phyloP scores from a whole-genome alignment of 1,140 invertebrate genomes.

The Palaemon carinicauda region DNA sequence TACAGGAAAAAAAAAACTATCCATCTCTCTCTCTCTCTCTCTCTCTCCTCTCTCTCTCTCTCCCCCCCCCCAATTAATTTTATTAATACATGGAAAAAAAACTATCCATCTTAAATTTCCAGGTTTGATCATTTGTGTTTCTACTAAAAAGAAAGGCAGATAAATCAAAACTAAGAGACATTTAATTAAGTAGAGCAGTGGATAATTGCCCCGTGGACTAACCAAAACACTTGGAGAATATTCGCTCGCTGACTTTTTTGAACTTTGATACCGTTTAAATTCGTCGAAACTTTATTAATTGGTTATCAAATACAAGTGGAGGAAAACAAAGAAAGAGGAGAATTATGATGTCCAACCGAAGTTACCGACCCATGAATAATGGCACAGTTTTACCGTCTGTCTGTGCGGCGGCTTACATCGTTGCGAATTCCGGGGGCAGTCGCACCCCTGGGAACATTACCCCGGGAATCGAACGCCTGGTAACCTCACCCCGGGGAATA shows the following conservation, averaged over 20 bases:
- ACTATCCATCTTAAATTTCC: no score
- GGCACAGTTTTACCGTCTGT: no score
- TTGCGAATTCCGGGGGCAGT: neutral
- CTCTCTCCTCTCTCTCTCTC: neutral
- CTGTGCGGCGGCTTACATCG: neutral
- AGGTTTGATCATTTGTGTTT: no score
- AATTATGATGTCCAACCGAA: neutral
- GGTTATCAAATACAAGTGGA: neutral
- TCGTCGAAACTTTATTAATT: no score
- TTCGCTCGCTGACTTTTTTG: no score
- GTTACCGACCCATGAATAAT: neutral
- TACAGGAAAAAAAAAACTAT: no score
- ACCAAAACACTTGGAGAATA: no score
- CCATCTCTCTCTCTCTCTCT: neutral
- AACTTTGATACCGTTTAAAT: no score
- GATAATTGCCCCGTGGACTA: neutral
- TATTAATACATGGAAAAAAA: no score
- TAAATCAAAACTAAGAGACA: no score
- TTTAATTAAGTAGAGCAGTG: neutral
- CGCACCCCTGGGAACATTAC: conserved; percentile 5
- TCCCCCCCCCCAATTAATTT: neutral
- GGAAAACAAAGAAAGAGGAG: neutral
- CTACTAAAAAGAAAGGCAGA: no score
- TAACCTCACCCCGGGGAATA: conserved; percentile 1
- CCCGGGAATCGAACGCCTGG: conserved; percentile 5